Percentiles rank a stretch among this genome's conserved stretches.
These are phyloP conservation scores for Atherinosoma microstoma DNA, from an alignment of 2,797 vertebrate species.

Conservation along the genomic window DNA sequence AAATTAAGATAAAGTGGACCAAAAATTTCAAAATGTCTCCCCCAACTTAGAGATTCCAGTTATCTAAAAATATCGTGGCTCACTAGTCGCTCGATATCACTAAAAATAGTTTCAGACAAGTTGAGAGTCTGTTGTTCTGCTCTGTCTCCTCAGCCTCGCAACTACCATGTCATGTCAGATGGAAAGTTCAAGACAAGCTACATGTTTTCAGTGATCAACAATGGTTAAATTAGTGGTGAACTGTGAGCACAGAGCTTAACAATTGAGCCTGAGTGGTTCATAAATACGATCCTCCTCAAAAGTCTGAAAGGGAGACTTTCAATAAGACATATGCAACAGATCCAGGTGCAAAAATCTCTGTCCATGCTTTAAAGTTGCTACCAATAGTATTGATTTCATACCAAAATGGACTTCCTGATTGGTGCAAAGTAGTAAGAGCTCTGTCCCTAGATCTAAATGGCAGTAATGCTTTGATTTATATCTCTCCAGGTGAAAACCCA, in stretches of 20 bases:
- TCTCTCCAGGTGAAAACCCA: neutral
- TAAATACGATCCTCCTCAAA: too few relatives aligned
- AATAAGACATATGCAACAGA: neutral
- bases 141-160: conserved; percentile 3
- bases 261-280: too few relatives aligned
- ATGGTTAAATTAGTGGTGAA: too few relatives aligned
- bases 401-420: too few relatives aligned
- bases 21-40: neutral
- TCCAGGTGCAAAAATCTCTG: neutral
- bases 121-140: too few relatives aligned
- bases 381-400: too few relatives aligned
- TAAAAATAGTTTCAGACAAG: too few relatives aligned
- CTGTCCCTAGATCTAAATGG: neutral
- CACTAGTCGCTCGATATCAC: neutral
- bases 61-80: neutral
- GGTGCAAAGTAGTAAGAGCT: neutral
- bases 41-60: neutral
- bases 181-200: neutral
- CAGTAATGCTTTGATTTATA: neutral
- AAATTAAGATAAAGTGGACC: neutral
- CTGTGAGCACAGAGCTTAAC: too few relatives aligned
- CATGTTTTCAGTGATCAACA: too few relatives aligned
- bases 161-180: neutral
- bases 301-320: too few relatives aligned
- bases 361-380: neutral